These are phyloP conservation scores for Serilophus lunatus DNA, from an alignment of 2,113 vertebrate species.

Conservation along the genomic window DNA sequence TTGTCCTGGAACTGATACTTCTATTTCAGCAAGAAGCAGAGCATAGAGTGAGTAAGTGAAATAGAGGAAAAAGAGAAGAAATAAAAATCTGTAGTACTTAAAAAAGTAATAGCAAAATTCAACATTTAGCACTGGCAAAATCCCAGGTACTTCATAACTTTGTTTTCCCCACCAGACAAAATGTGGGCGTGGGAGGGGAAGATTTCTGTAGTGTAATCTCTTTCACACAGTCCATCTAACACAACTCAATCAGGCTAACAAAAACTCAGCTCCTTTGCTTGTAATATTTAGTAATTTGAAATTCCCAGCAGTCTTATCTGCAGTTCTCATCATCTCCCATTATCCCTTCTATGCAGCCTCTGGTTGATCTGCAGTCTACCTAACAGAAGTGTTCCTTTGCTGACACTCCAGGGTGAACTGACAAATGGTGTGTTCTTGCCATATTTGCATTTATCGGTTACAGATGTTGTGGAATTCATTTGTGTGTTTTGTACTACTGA, in stretches of 20 bases:
- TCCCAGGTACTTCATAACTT: not conserved
- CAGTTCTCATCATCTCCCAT: not conserved
- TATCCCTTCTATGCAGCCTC: not conserved
- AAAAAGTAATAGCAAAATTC: not conserved
- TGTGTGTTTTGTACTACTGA: not conserved
- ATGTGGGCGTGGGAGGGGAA: not conserved
- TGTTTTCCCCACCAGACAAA: not conserved
- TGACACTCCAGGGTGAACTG: not conserved
- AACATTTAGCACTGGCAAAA: not conserved
- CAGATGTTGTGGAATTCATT: not conserved
- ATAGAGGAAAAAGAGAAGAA: not conserved
- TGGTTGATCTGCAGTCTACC: not conserved
- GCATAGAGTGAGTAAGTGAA: not conserved
- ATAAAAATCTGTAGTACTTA: not conserved
- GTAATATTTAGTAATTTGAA: not conserved
- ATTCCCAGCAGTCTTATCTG: not conserved
- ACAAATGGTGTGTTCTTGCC: not conserved
- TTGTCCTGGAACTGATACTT: not conserved
- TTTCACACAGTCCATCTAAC: not conserved
- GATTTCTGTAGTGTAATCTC: not conserved
- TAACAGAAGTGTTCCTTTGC: not conserved
- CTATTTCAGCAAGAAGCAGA: not conserved
- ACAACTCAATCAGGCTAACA: not conserved
- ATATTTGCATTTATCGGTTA: not conserved
- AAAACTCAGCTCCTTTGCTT: not conserved